Evolutionary conservation across 2,113 vertebrate genomes (phyloP).

Genomic region (Centropristis striata): DNA sequence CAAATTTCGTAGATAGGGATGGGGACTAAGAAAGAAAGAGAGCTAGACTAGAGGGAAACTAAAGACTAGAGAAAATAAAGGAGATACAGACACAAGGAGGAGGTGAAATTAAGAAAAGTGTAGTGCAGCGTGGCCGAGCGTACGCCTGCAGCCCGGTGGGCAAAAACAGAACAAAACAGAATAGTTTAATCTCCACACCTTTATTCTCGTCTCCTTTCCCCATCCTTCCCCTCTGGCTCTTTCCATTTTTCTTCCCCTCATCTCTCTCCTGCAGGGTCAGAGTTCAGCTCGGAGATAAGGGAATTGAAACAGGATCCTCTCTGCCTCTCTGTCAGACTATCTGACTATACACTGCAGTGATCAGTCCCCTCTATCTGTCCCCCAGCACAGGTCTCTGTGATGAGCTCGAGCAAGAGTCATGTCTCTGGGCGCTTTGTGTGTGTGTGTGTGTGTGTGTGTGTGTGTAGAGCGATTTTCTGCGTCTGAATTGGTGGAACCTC

Average conservation of each 20-base stretch:
- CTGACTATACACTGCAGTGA: conserved; percentile 67
- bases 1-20: neutral
- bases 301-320: conserved; percentile 77
- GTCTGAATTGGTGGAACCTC: conserved; percentile 32
- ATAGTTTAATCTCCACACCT: conserved; percentile 69
- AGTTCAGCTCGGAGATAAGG: conserved; percentile 79
- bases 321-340: conserved; percentile 66
- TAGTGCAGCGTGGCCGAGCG: conserved; percentile 21
- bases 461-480: conserved; percentile 23
- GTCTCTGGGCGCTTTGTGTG: conserved; percentile 36
- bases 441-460: conserved; percentile 37
- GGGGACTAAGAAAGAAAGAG: neutral
- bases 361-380: conserved; percentile 76
- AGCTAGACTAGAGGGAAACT: neutral
- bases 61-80: neutral
- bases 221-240: conserved; percentile 60
- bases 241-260: conserved; percentile 70
- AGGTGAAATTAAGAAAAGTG: conserved; percentile 19
- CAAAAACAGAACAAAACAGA: conserved; percentile 42
- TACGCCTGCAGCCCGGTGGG: conserved; percentile 8
- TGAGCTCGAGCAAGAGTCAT: conserved; percentile 68
- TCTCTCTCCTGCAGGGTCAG: conserved; percentile 72
- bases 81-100: neutral
- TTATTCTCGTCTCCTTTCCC: conserved; percentile 50
- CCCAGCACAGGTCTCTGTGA: conserved; percentile 66